Base-by-base conservation (phyloP, 2,113 vertebrate genomes). In the Zosterops hypoxanthus region DNA sequence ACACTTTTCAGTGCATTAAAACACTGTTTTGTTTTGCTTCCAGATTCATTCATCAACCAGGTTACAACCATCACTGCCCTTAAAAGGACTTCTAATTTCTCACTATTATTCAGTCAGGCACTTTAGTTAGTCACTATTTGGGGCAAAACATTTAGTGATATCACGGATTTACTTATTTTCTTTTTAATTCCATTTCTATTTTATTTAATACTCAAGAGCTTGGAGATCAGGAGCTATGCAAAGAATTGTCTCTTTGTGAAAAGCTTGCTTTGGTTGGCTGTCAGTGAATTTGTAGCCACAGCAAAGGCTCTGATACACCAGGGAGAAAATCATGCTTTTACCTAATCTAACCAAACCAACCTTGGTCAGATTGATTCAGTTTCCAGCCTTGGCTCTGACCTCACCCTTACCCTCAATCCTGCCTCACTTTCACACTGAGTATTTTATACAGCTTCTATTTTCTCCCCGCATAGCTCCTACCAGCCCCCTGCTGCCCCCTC, bases 391-490 rank as follows among this genome's bases (percentile, higher is more conserved):
- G 82, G 96, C 89, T 96, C 94, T 95, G 88, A 97, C 93, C 96
- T 96, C 83, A 96, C 94, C 88, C 95, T 92, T 96, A 96, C 97
- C 94, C 96, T 97, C 97, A 97, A 97, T 97, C 96, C 95, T 91
- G 96, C 95, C 95, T 95, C 88, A 97, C 92, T 94, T 97, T 97
- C 97, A 97, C 95, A 95, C 92, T 78, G 92, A 96, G 94, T 85
- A 93, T 97, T 97, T 95, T 97, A 97, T 93, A 95, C 81, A 95
- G 90, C 91, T 61, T 95, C 96, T 89, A 86, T 95, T 97, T 95
- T 95, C 86, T 93, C 84, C 82, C 91, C 83, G 66, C 94, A 83
- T 94, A 92, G 86, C 88, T 96, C 78, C 61, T 25, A 77, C 72
- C 71, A 47, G n/a, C 78, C 46, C 72, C 93, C 88, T 11, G 16